A percentile compares a stretch with the other conserved stretches of the same genome.
These are phyloP conservation scores for Tangara arthus DNA, from an alignment of 2,797 vertebrate genomes.

Conservation along the genomic window DNA sequence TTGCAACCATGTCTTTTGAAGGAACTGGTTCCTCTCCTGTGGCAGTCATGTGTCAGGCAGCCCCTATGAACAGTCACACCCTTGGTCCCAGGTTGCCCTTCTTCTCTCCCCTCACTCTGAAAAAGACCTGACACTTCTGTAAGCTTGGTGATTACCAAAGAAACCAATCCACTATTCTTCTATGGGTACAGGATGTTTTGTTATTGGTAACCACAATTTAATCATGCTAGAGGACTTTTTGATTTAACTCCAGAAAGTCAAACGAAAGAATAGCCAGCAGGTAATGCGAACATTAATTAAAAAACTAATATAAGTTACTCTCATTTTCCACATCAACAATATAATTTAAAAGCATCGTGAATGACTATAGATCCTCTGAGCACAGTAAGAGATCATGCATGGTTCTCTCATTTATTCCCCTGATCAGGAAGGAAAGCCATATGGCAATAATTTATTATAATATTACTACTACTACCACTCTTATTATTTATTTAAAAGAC, in stretches of 20 bases:
- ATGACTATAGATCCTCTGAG: not conserved
- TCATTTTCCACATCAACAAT: not conserved
- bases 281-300: constrained; percentile 20
- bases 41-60: rapidly evolving
- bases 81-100: not conserved
- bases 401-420: not conserved
- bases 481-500: constrained; percentile 19
- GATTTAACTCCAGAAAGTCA: not conserved
- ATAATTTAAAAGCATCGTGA: constrained; percentile 14
- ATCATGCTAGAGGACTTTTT: not conserved
- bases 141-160: not conserved
- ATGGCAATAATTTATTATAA: not conserved
- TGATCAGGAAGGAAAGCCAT: not conserved
- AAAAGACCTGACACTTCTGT: not conserved
- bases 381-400: not conserved
- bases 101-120: not conserved
- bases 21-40: not conserved
- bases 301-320: constrained; percentile 19
- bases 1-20: not conserved
- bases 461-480: not conserved
- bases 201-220: not conserved
- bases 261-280: not conserved
- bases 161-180: not conserved
- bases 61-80: rapidly evolving
- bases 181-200: not conserved